Base-by-base conservation (phyloP, 2,113 vertebrate species). In the Mirounga angustirostris region DNA sequence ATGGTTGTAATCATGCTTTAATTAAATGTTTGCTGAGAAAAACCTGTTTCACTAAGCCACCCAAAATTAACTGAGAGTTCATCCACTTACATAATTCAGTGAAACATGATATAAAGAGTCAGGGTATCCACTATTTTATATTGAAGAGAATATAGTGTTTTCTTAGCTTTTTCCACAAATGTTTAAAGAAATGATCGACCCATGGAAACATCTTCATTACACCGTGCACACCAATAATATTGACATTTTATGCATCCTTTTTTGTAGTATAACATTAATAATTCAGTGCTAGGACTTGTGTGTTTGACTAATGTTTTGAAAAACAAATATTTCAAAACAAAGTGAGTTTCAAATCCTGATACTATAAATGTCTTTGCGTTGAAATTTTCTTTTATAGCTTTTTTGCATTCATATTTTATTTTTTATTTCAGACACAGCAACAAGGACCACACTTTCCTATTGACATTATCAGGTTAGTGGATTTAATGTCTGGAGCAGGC, bases 301-400 rank as follows among this genome's bases (percentile, higher is more conserved):
- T 56, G 1, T 40, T 74, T 56, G 85, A 15, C 7, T 4, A 43
- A n/a, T 56, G 19, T 46, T 94, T 46, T 93, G 22, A 56, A 90
- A 98, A 97, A 95, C n/a, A 97, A 81, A 65, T 54, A 71, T 59
- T 96, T 87, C 74, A 92, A 92, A 96, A 87, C 40, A 71, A 96
- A 13, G 1, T 84, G 73, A 4, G 52, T 78, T 92, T 96, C 71
- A 83, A 59, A 86, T 52, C 33, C 21, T 89, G 40, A 21, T 86
- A 78, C 86, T 59, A 67, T 19, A 86, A 81, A 78, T 28, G n/a
- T 21, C 30, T 89, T 82, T 89, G 36, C 30, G 11, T 76, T 59
- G 85, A 81, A 79, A 40, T 56, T 14, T 40, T 15, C 14, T 93
- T 89, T 85, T 15, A 56, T 63, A 52, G 21, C 7, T 71, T 85